A percentile compares a stretch with the other conserved stretches of the same genome.
These are phyloP conservation scores for Andrena fulva DNA, from an alignment of 2,888 invertebrate species.

Conservation along the genomic window DNA sequence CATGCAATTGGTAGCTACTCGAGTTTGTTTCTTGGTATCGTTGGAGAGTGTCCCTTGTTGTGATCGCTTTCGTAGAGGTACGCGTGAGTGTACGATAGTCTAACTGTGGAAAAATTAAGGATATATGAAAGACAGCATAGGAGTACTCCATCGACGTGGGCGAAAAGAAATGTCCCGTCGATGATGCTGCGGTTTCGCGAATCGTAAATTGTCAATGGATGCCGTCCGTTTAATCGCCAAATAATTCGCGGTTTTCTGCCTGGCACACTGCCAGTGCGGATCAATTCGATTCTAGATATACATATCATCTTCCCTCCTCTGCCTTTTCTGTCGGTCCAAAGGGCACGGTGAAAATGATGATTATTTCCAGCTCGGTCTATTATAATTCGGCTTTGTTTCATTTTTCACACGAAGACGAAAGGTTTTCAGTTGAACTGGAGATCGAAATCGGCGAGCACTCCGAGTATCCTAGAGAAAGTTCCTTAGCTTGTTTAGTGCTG, in stretches of 20 bases:
- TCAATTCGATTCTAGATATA: neutral
- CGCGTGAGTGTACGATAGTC: neutral
- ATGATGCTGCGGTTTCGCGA: neutral
- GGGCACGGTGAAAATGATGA: neutral
- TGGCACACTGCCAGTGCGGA: neutral
- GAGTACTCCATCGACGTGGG: neutral
- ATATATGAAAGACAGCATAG: too few species aligned
- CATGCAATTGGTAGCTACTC: constrained; percentile 39
- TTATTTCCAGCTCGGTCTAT: neutral
- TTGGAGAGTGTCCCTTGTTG: constrained; percentile 25
- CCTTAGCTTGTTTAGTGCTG: constrained; percentile 53
- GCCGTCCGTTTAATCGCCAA: neutral
- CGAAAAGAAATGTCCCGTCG: neutral
- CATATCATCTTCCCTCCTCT: too few species aligned
- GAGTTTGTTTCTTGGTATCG: neutral
- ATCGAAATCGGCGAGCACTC: constrained; percentile 57
- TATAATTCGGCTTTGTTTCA: neutral
- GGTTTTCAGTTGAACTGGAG: neutral
- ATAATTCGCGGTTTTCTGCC: neutral
- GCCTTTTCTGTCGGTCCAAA: too few species aligned
- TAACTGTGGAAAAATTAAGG: neutral
- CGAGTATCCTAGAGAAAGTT: constrained; percentile 54
- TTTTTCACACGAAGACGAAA: neutral
- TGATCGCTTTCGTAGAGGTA: constrained; percentile 2
- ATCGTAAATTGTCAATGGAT: neutral